phyloP scores from a whole-genome alignment of 1,140 invertebrate species.

The Solen grandis region DNA sequence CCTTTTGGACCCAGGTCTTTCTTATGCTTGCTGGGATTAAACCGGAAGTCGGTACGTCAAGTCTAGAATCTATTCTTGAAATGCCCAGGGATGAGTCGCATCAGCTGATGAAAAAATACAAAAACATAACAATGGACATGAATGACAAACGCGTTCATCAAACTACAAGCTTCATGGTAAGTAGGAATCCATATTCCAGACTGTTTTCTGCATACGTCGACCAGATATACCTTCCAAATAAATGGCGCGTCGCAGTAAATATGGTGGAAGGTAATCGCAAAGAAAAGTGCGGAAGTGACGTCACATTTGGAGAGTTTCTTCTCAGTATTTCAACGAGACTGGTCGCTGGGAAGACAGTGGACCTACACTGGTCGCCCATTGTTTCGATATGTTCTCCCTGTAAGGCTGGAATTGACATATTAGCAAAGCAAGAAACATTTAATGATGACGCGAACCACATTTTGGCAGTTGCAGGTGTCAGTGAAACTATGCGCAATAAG shows the following conservation, averaged over 20 bases:
- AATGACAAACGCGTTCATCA: neutral
- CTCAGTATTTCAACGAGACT: neutral
- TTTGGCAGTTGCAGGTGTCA: conserved; percentile 6
- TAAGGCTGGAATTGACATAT: neutral
- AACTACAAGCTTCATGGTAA: conserved; percentile 18
- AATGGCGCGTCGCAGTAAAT: conserved; percentile 14
- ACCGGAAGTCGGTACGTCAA: neutral
- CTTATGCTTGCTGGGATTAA: conserved; percentile 10
- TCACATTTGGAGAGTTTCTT: conserved; percentile 29
- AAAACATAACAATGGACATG: neutral
- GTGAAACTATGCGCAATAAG: neutral
- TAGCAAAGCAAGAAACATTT: conserved; percentile 42
- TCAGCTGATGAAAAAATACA: conserved; percentile 8
- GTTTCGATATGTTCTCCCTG: conserved; percentile 32
- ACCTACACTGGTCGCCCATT: conserved; percentile 36
- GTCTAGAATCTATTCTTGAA: neutral
- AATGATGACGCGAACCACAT: conserved; percentile 42
- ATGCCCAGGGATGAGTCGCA: conserved; percentile 25
- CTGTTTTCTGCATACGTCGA: conserved; percentile 43
- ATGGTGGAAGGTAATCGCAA: neutral
- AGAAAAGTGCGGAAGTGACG: conserved; percentile 16
- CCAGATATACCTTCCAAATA: conserved; percentile 43
- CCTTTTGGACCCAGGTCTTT: conserved; percentile 44
- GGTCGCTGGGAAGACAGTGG: neutral
- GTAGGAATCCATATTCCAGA: conserved; percentile 35